These are phyloP conservation scores for Epinotia bilunana DNA, from an alignment of 2,888 invertebrate species.

Conservation along the genomic window DNA sequence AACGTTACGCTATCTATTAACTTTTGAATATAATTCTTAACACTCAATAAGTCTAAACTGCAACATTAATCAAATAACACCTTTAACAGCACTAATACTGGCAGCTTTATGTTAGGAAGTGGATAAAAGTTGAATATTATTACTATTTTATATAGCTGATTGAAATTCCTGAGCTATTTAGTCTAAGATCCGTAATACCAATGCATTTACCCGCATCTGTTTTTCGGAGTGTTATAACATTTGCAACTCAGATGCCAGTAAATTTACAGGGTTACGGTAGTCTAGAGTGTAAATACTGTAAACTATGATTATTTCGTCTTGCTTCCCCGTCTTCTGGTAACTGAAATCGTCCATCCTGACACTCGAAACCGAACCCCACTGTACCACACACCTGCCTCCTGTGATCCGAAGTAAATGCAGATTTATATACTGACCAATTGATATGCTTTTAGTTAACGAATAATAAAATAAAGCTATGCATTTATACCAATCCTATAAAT, in stretches of 20 bases:
- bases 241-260: background rate
- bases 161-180: conserved; percentile 61
- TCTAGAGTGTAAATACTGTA: conserved; percentile 41
- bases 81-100: conserved; percentile 74
- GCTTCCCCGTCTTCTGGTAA: conserved; percentile 81
- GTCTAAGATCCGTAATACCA: conserved; percentile 1
- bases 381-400: conserved; percentile 51
- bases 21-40: conserved; percentile 64
- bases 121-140: conserved; percentile 65
- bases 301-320: conserved; percentile 58
- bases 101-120: conserved; percentile 56
- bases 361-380: conserved; percentile 75
- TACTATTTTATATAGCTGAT: conserved; percentile 59
- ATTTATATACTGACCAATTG: conserved; percentile 47
- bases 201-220: conserved; percentile 10
- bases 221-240: background rate
- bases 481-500: conserved; percentile 28
- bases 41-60: conserved; percentile 60
- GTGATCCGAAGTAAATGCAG: conserved; percentile 72
- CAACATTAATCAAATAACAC: conserved; percentile 54
- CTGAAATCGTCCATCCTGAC: conserved; percentile 77
- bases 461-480: conserved; percentile 51
- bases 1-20: conserved; percentile 66
- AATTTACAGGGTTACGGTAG: conserved; percentile 1
- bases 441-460: conserved; percentile 53